These are phyloP conservation scores for Digitonthophagus gazella DNA, from an alignment of 2,888 invertebrate genomes.

Conservation along the genomic window DNA sequence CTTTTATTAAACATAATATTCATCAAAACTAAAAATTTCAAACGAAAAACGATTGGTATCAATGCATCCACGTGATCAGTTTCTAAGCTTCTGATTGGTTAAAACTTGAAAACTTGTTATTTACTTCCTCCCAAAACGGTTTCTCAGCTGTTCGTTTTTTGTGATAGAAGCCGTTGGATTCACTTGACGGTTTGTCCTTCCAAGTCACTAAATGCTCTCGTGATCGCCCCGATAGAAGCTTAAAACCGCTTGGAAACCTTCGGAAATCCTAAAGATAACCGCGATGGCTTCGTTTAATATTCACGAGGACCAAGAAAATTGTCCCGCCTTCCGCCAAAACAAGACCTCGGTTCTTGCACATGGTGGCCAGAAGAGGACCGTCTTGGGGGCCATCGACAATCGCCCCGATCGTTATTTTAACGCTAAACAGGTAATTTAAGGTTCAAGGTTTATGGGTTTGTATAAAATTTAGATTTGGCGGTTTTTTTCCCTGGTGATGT, in stretches of 20 bases:
- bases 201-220: neutral
- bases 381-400: conserved; percentile 63
- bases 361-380: conserved; percentile 59
- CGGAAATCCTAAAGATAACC: conserved; percentile 25
- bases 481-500: no score
- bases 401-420: conserved; percentile 49
- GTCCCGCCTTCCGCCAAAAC: conserved; percentile 46
- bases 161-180: conserved; percentile 21
- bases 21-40: neutral
- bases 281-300: conserved; percentile 73
- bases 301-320: conserved; percentile 77
- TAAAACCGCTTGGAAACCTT: neutral
- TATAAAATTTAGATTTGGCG: neutral
- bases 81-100: conserved; percentile 18
- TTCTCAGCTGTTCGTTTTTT: conserved; percentile 36
- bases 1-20: neutral
- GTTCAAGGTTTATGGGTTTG: neutral
- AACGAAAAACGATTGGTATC: neutral
- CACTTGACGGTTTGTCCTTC: neutral
- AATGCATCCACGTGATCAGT: conserved; percentile 16
- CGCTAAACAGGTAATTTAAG: conserved; percentile 40
- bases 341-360: conserved; percentile 57
- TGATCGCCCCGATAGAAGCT: neutral
- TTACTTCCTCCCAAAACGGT: conserved; percentile 29
- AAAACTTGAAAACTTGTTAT: conserved; percentile 20